These are phyloP conservation scores for Lasioglossum zephyrum DNA, from an alignment of 2,888 invertebrate species.

Conservation along the genomic window DNA sequence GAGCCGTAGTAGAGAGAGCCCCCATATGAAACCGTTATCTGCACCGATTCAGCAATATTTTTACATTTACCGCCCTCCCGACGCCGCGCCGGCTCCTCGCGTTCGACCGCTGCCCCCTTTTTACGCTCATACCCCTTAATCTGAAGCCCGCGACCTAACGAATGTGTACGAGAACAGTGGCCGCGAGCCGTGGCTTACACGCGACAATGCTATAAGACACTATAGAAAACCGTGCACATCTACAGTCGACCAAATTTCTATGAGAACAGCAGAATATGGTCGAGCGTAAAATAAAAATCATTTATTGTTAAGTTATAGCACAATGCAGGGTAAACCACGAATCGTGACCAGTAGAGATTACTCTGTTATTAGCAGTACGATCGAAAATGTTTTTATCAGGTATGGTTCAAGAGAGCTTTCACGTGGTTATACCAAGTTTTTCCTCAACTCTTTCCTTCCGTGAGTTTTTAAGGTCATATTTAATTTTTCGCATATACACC, in stretches of 20 bases:
- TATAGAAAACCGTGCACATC: background rate
- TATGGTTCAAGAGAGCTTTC: too few species aligned
- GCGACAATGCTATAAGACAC: conserved; percentile 2
- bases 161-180: conserved; percentile 75
- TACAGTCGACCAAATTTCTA: background rate
- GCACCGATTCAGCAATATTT: conserved; percentile 83
- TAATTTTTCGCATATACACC: too few species aligned
- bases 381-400: too few species aligned
- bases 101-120: conserved; percentile 47
- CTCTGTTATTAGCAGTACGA: too few species aligned
- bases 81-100: conserved; percentile 1
- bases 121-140: conserved; percentile 74
- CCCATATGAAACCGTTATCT: conserved; percentile 81
- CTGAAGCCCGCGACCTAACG: conserved; percentile 80
- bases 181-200: conserved; percentile 67
- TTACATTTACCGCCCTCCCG: conserved; percentile 76
- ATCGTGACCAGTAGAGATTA: too few species aligned
- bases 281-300: too few species aligned
- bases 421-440: too few species aligned
- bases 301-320: too few species aligned
- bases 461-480: too few species aligned
- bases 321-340: too few species aligned
- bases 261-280: too few species aligned
- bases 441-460: too few species aligned
- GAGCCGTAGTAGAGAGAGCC: conserved; percentile 64